Evolutionary conservation across 2,113 vertebrate genomes (phyloP).

Genomic region (cat (Felis catus)): F.catus_Fca126_mat1.0 CM031412.1:49540001-49540500

Average conservation of each 20-base stretch:
- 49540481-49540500: slow-evolving; percentile 16
- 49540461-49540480: slow-evolving; percentile 12
- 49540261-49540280: neutral
- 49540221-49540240: neutral
- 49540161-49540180: neutral
- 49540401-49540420: neutral
- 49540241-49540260: neutral
- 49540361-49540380: neutral
- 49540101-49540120: too few relatives aligned
- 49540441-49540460: neutral
- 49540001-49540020: too few relatives aligned
- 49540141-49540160: too few relatives aligned
- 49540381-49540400: neutral
- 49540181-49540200: neutral
- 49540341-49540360: neutral
- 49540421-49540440: neutral
- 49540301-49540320: neutral
- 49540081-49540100: too few relatives aligned
- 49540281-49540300: neutral
- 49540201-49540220: neutral
- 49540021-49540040: too few relatives aligned
- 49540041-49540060: too few relatives aligned
- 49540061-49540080: too few relatives aligned
- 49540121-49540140: too few relatives aligned
- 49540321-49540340: neutral